Evolutionary conservation across 2,888 invertebrate genomes (phyloP), one percentile per base, ranked within the genome.

Genomic region (Odontomyia ornata): DNA sequence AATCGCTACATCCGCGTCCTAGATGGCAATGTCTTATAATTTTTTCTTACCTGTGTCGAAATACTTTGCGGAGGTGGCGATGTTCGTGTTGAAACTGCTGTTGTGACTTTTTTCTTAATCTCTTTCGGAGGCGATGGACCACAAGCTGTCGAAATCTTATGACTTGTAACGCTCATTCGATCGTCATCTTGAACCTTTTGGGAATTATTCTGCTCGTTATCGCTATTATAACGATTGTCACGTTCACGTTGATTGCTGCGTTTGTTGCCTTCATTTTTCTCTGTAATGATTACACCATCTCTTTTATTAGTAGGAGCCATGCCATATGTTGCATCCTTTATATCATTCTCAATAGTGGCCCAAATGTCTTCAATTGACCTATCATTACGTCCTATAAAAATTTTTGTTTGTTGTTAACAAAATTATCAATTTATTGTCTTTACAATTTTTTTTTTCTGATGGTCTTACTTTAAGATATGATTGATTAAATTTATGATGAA

Each of bases 1-100:
- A 67, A 67, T 67, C 9, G n/a, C n/a, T n/a, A n/a, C n/a, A n/a
- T n/a, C n/a, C n/a, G n/a, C n/a, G n/a, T n/a, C n/a, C n/a, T n/a
- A n/a, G n/a, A n/a, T n/a, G n/a, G n/a, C n/a, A n/a, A n/a, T n/a
- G n/a, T n/a, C n/a, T n/a, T n/a, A n/a, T 7, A 60, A 23, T n/a
- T 15, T 86, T 80, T 30, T 56, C 83, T 82, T 85, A 93, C 94
- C 90, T 96, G 95, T 27, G 95, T 96, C 28, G 95, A 94, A 83
- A 94, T 95, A 84, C 89, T 94, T 86, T 95, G 95, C 1, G 95
- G 95, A 43, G 95, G 94, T 60, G 95, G 95, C 43, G 95, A 95
- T 43, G 95, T 95, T 78, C 93, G 94, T 69, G 92, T 93, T 77
- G 93, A 93, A 60, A 88, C 87, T 9, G 80, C 13, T 47, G 62